phyloP scores from a whole-genome alignment of 2,888 invertebrate species.

The Gymnocheta viridis region DNA sequence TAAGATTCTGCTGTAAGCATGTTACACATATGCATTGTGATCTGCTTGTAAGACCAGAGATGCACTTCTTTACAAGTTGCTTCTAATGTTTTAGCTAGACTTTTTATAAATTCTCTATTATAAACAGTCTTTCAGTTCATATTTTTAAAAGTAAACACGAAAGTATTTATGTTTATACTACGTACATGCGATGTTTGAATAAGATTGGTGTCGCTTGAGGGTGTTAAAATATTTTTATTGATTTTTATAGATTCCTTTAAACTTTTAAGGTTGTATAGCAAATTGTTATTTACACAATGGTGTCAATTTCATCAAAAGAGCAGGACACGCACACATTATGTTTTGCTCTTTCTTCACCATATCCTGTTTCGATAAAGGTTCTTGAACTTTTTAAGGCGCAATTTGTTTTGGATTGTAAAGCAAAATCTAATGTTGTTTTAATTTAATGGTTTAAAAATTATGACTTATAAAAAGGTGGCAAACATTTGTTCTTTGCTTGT shows the following conservation, averaged over 20 bases:
- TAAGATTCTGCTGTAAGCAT: too few relatives aligned
- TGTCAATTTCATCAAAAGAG: slow-evolving; percentile 45
- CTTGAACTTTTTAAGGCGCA: slow-evolving; percentile 15
- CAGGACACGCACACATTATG: neutral
- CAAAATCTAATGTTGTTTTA: neutral
- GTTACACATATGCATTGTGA: too few relatives aligned
- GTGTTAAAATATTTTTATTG: slow-evolving; percentile 7
- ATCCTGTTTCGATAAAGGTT: neutral
- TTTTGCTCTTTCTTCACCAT: neutral
- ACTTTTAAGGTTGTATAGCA: slow-evolving; percentile 47
- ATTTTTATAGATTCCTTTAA: slow-evolving; percentile 45
- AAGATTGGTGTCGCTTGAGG: too few relatives aligned
- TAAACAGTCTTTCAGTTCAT: too few relatives aligned
- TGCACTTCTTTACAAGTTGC: too few relatives aligned
- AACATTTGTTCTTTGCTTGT: neutral
- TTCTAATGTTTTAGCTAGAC: too few relatives aligned
- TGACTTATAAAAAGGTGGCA: slow-evolving; percentile 25
- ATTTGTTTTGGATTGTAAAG: neutral
- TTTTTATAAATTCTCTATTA: too few relatives aligned
- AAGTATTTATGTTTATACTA: too few relatives aligned
- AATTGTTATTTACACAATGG: slow-evolving; percentile 47
- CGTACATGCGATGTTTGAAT: too few relatives aligned
- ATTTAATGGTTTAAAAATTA: slow-evolving; percentile 51
- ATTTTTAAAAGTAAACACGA: too few relatives aligned
- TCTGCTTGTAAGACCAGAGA: too few relatives aligned